phyloP scores from a whole-genome alignment of 2,888 invertebrate species.

The Cryptocephalus moraei region DNA sequence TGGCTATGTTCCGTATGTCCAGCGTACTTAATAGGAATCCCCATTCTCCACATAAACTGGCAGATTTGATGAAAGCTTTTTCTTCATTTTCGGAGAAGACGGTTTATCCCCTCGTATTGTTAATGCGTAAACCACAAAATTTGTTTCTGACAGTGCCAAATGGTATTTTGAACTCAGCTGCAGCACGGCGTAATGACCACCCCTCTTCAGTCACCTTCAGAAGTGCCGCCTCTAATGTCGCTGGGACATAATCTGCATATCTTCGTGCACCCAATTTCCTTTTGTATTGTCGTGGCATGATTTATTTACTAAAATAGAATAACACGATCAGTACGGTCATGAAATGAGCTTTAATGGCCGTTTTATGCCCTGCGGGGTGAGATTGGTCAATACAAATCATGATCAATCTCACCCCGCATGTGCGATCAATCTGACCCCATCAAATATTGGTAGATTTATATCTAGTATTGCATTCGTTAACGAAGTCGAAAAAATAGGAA shows the following conservation, averaged over 20 bases:
- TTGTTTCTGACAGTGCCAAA: constrained; percentile 4
- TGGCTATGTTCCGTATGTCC: constrained; percentile 2
- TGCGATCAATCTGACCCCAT: not conserved
- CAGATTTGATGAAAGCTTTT: constrained; percentile 1
- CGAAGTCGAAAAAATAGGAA: too few species aligned
- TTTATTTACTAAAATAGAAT: not conserved
- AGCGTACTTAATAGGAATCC: constrained; percentile 3
- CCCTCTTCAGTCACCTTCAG: constrained; percentile 1
- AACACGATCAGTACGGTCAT: not conserved
- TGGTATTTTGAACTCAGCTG: constrained; percentile 8
- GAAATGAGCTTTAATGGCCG: not conserved
- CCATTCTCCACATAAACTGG: constrained; percentile 1
- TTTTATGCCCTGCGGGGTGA: not conserved
- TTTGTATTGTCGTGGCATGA: not conserved
- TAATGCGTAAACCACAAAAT: not conserved
- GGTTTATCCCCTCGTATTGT: too few species aligned
- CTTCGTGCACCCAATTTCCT: not conserved
- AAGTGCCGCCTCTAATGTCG: constrained; percentile 2
- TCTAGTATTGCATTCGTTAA: too few species aligned
- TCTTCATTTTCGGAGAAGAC: constrained; percentile 3
- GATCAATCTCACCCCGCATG: not conserved
- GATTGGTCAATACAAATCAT: not conserved
- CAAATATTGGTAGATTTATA: too few species aligned
- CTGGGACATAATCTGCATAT: constrained; percentile 2
- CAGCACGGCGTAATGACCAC: constrained; percentile 6